A percentile compares a stretch with the other conserved stretches of the same genome.
These are phyloP conservation scores for Cyclargus thomasi DNA, from an alignment of 1,140 invertebrate genomes.

Conservation along the genomic window DNA sequence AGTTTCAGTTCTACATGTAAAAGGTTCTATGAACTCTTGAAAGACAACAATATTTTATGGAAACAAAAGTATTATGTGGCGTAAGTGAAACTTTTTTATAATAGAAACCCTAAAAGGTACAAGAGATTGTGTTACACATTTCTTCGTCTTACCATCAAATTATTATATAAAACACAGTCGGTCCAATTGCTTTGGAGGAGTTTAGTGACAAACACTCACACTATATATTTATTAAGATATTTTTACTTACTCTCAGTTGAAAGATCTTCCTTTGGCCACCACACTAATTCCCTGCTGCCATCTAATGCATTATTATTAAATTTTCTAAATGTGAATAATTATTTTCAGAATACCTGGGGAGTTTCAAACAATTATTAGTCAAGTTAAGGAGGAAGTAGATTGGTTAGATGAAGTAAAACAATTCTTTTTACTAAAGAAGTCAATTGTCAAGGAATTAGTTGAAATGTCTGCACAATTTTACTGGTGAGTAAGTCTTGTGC, in stretches of 20 bases:
- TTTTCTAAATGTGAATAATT: too few relatives aligned
- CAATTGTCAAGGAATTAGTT: conserved; percentile 5
- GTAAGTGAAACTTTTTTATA: conserved; percentile 31
- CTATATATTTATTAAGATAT: too few relatives aligned
- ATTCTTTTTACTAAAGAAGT: conserved; percentile 12
- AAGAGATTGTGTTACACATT: too few relatives aligned
- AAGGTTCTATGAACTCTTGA: conserved; percentile 34
- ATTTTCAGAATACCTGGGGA: background rate
- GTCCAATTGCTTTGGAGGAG: too few relatives aligned
- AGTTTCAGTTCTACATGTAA: conserved; percentile 41
- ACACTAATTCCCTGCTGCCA: too few relatives aligned
- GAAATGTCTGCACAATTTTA: conserved; percentile 1
- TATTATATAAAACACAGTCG: too few relatives aligned
- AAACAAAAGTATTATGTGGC: conserved; percentile 34
- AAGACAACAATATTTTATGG: conserved; percentile 37
- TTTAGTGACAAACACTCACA: too few relatives aligned
- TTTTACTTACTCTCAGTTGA: too few relatives aligned
- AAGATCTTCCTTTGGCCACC: too few relatives aligned
- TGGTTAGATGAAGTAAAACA: background rate
- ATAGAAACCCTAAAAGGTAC: too few relatives aligned
- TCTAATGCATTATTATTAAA: too few relatives aligned
- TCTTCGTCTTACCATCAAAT: too few relatives aligned
- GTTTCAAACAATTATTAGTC: background rate
- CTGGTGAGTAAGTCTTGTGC: conserved; percentile 6
- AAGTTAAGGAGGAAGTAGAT: background rate